Percentiles rank a stretch among this genome's conserved stretches.
These are phyloP conservation scores for Carassius carassius DNA, from an alignment of 2,113 vertebrate genomes.

Conservation along the genomic window DNA sequence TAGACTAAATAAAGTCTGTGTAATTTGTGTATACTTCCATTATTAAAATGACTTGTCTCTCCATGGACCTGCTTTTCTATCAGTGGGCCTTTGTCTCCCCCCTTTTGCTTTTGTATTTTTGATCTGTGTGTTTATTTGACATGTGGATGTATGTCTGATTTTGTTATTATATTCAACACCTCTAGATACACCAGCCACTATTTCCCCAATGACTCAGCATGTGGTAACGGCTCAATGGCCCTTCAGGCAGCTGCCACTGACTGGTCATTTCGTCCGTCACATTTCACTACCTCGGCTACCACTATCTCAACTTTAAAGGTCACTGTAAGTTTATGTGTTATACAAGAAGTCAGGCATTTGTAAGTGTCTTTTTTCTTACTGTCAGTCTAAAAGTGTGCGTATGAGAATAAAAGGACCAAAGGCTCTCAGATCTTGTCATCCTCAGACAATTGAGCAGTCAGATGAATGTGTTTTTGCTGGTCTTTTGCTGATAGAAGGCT, in stretches of 20 bases:
- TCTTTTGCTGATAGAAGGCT: conserved; percentile 8
- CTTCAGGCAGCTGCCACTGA: conserved; percentile 25
- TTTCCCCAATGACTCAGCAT: conserved; percentile 1
- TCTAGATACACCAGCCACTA: background rate
- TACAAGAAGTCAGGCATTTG: conserved; percentile 4
- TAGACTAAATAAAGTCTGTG: conserved; percentile 30
- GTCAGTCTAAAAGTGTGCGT: background rate
- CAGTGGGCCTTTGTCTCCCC: background rate
- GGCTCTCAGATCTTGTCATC: background rate
- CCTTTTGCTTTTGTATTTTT: background rate
- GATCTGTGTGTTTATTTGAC: background rate
- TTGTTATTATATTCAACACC: background rate
- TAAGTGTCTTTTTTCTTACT: background rate
- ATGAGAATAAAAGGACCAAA: background rate
- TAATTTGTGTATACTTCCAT: conserved; percentile 29
- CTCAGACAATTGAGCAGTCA: conserved; percentile 11
- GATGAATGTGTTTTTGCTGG: conserved; percentile 25
- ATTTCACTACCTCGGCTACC: background rate
- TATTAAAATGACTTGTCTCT: conserved; percentile 1
- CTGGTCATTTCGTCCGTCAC: conserved; percentile 38
- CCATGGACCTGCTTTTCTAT: background rate
- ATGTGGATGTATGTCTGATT: background rate
- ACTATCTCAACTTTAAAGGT: conserved; percentile 31
- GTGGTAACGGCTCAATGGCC: background rate
- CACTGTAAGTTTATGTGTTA: conserved; percentile 10